These are phyloP conservation scores for Morone saxatilis DNA, from an alignment of 2,113 vertebrate genomes.

Conservation along the genomic window DNA sequence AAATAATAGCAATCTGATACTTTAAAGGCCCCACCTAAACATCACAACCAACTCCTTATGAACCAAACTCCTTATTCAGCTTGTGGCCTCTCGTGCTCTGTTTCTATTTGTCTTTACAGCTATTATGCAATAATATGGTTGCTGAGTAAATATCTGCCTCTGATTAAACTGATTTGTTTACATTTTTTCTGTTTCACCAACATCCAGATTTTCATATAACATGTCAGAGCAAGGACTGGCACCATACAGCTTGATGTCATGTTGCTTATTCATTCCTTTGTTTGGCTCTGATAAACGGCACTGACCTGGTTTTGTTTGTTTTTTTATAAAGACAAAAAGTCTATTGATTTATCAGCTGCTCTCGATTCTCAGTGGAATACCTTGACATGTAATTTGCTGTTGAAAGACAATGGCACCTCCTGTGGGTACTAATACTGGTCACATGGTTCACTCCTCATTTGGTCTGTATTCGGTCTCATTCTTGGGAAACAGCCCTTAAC, in stretches of 20 bases:
- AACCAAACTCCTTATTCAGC: neutral
- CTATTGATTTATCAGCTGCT: neutral
- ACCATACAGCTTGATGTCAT: neutral
- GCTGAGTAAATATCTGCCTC: neutral
- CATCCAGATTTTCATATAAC: neutral
- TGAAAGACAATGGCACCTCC: slow-evolving; percentile 55
- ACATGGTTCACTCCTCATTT: slow-evolving; percentile 60
- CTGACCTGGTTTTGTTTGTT: neutral
- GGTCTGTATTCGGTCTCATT: slow-evolving; percentile 45
- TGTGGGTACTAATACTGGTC: slow-evolving; percentile 55
- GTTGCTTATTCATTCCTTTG: neutral
- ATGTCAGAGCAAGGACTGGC: neutral
- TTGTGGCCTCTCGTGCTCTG: too few relatives aligned
- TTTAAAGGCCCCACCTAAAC: neutral
- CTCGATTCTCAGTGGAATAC: slow-evolving; percentile 35
- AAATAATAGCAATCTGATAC: neutral
- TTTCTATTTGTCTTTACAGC: neutral
- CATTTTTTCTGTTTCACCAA: neutral
- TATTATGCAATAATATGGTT: neutral
- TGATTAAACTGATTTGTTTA: neutral
- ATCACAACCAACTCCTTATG: neutral
- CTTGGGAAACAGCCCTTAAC: neutral
- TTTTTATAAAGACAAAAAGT: neutral
- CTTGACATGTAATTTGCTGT: slow-evolving; percentile 1
- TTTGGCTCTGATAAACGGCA: neutral